phyloP scores from a whole-genome alignment of 2,888 invertebrate genomes.

The Dexiosoma caninum region DNA sequence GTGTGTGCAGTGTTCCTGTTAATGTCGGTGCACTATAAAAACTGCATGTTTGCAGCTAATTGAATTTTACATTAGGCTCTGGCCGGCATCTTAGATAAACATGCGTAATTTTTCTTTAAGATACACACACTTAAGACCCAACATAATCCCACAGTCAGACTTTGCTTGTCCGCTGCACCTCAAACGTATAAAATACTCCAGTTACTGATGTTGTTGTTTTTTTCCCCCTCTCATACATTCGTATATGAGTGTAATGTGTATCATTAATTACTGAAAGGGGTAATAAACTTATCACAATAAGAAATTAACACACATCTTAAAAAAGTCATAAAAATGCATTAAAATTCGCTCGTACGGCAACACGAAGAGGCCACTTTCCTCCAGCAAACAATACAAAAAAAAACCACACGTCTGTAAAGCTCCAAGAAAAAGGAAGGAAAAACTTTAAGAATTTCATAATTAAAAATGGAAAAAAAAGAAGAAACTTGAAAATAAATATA shows the following conservation, averaged over 20 bases:
- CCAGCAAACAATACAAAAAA: background rate
- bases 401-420: background rate
- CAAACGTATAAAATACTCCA: background rate
- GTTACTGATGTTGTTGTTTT: too few species aligned
- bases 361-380: slow-evolving; percentile 10
- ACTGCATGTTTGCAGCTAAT: slow-evolving; percentile 56
- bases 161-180: slow-evolving; percentile 21
- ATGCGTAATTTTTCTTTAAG: slow-evolving; percentile 61
- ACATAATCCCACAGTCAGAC: slow-evolving; percentile 12
- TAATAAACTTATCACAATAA: slow-evolving; percentile 65
- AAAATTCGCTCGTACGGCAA: slow-evolving; percentile 41
- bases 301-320: slow-evolving; percentile 63
- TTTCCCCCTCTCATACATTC: background rate
- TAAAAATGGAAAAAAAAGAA: slow-evolving; percentile 56
- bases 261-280: slow-evolving; percentile 61
- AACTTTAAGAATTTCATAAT: slow-evolving; percentile 56
- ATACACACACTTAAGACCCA: slow-evolving; percentile 43
- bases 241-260: slow-evolving; percentile 48
- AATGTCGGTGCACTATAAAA: slow-evolving; percentile 7
- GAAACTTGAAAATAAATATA: slow-evolving; percentile 49
- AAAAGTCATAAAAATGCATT: slow-evolving; percentile 61
- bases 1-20: too few species aligned
- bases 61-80: slow-evolving; percentile 57
- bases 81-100: slow-evolving; percentile 58
- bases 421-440: slow-evolving; percentile 2